Percentiles rank a stretch among this genome's conserved stretches.
phyloP scores from a whole-genome alignment of 1,140 invertebrate species.

The Anthonomus grandis region DNA sequence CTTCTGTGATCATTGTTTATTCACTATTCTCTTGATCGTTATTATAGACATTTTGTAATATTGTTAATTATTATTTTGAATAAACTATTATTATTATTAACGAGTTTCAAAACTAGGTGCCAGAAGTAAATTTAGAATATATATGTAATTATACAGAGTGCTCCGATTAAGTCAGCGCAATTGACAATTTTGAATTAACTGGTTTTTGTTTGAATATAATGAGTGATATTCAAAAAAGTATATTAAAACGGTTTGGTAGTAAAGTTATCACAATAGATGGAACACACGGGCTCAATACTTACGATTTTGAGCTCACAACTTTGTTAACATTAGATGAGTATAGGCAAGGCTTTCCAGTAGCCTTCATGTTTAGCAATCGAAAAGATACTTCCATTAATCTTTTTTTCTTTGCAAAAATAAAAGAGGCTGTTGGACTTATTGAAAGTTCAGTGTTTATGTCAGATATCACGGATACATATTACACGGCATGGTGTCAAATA shows the following conservation, averaged over 20 bases:
- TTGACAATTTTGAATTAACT: too few relatives aligned
- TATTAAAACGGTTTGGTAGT: slow-evolving; percentile 23
- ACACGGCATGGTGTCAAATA: slow-evolving; percentile 11
- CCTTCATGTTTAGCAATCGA: slow-evolving; percentile 15
- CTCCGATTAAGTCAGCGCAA: too few relatives aligned
- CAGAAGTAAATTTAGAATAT: too few relatives aligned
- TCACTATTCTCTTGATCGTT: too few relatives aligned
- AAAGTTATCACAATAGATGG: slow-evolving; percentile 30
- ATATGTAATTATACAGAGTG: too few relatives aligned
- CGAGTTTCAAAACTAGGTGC: too few relatives aligned
- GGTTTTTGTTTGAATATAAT: slow-evolving; percentile 31
- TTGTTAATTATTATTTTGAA: too few relatives aligned
- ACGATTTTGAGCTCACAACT: slow-evolving; percentile 32
- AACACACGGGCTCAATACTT: slow-evolving; percentile 31
- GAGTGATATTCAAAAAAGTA: slow-evolving; percentile 26
- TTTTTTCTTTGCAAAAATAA: slow-evolving; percentile 4
- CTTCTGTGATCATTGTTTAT: too few relatives aligned
- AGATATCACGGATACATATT: slow-evolving; percentile 17
- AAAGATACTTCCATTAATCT: background rate
- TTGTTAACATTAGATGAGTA: slow-evolving; percentile 16
- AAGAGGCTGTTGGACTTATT: background rate
- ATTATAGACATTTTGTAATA: too few relatives aligned
- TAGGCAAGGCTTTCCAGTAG: slow-evolving; percentile 7
- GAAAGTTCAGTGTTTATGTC: slow-evolving; percentile 20
- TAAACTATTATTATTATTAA: too few relatives aligned